phyloP scores from a whole-genome alignment of 2,888 invertebrate genomes.

The Oligia latruncula region DNA sequence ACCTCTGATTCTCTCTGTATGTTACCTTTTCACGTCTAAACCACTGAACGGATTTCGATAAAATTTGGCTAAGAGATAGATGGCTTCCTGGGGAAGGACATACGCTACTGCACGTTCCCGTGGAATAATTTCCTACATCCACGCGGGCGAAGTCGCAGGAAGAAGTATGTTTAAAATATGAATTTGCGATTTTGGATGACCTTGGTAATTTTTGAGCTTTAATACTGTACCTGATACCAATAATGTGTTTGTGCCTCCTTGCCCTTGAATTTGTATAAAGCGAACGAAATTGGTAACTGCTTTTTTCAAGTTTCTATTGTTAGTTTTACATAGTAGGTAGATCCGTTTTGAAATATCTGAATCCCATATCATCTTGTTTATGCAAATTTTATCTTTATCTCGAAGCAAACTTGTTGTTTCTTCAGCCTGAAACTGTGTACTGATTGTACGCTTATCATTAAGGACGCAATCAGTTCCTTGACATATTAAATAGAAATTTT shows the following conservation, averaged over 20 bases:
- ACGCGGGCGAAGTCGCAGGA: not conserved
- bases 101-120: not conserved
- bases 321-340: not conserved
- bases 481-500: not conserved
- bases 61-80: not conserved
- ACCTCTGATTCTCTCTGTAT: not conserved
- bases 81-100: not conserved
- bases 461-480: constrained; percentile 5
- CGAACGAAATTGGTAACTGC: not conserved
- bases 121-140: not conserved
- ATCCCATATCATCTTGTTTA: constrained; percentile 11
- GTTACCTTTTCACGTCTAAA: not conserved
- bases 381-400: constrained; percentile 31
- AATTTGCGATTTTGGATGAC: not conserved
- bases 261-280: not conserved
- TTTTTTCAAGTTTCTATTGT: not conserved
- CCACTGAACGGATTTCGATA: not conserved
- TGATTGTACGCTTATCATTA: constrained; percentile 24
- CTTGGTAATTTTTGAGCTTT: not conserved
- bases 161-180: not conserved
- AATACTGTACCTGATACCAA: not conserved
- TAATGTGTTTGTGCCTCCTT: no score
- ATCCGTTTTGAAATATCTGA: not conserved
- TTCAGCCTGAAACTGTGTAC: constrained; percentile 7
- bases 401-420: not conserved